Evolutionary conservation across 2,888 invertebrate species (phyloP), one percentile per base, ranked within the genome.

Genomic region (Agriotes lineatus): DNA sequence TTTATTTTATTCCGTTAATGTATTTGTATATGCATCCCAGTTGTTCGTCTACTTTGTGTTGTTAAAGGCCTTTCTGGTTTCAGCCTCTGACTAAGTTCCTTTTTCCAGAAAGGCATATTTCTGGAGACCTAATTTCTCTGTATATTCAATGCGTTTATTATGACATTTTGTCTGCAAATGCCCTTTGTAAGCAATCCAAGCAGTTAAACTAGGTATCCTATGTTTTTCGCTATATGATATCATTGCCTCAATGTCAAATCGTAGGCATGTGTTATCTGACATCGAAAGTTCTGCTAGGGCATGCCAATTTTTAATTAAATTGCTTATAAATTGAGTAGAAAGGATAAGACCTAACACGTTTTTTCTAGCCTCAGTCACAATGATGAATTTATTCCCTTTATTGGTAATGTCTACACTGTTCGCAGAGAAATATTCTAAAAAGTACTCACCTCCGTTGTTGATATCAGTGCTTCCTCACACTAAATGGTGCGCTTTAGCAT

Each of bases 341-440:
- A 35, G n/a, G 35, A n/a, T 35, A 10, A 35, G 2, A n/a, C 19
- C 45, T 19, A 45, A n/a, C 10, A 45, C 45, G 9, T 18, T 19
- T 18, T 45, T 18, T 18, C 18, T 18, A 10, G 3, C 6, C 4
- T 7, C 12, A 16, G 10, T 42, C 14, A 42, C 14, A 12, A 42
- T 12, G 9, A 1, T 42, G 1, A 19, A 19, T 3, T 45, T 45
- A 18, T 45, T 45, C 5, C 45, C 45, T 18, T 45, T 6, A 9
- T 45, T 45, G 18, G 6, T 45, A 18, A 45, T 45, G 45, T 45
- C 19, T 45, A 45, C 10, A n/a, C 19, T 45, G 18, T 45, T 45
- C 16, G 45, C 3, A 45, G 19, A 7, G 10, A 45, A 10, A 5
- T 45, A 18, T 18, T 45, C 20, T 19, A 45, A 19, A 35, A 35